Percentiles rank a stretch among this genome's conserved stretches.
Evolutionary conservation across 2,797 vertebrate genomes (phyloP).

Genomic region (Epinephelus malabaricus): DNA sequence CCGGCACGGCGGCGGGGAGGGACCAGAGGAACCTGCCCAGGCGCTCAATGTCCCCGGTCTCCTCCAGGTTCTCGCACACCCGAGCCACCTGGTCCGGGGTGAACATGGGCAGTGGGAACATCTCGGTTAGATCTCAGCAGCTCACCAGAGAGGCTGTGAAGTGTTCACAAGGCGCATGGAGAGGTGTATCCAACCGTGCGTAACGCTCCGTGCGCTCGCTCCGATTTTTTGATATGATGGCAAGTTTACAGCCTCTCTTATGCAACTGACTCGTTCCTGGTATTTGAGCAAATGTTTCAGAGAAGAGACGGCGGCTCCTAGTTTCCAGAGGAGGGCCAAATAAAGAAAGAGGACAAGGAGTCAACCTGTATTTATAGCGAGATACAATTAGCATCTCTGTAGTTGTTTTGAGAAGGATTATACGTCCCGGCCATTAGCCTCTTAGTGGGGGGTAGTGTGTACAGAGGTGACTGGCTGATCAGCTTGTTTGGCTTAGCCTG

Average conservation of each 20-base stretch:
- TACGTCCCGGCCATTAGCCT: conserved; percentile 82
- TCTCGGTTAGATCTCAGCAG: conserved; percentile 39
- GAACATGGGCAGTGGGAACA: conserved; percentile 89
- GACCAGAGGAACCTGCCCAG: conserved; percentile 89
- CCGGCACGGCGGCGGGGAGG: conserved; percentile 85
- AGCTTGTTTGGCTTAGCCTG: conserved; percentile 86
- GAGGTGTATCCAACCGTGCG: conserved; percentile 52
- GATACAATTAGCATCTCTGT: conserved; percentile 88
- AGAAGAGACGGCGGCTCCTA: conserved; percentile 31
- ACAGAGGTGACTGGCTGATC: conserved; percentile 86
- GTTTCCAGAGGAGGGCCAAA: conserved; percentile 53
- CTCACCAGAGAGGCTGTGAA: conserved; percentile 11
- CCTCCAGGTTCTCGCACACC: conserved; percentile 89
- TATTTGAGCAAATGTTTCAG: conserved; percentile 39
- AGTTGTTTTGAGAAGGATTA: conserved; percentile 90
- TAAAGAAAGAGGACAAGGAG: conserved; percentile 81
- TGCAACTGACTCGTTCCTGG: conserved; percentile 36
- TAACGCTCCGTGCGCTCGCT: conserved; percentile 52
- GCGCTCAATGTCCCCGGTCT: conserved; percentile 89
- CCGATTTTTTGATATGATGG: background rate
- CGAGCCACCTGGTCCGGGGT: conserved; percentile 89
- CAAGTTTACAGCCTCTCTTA: conserved; percentile 12
- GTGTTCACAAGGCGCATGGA: conserved; percentile 25
- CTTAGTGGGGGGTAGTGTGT: conserved; percentile 84
- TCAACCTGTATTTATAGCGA: conserved; percentile 85